Conservation (phyloP, 2,888 invertebrate species). For the Lochmaea crataegi region DNA sequence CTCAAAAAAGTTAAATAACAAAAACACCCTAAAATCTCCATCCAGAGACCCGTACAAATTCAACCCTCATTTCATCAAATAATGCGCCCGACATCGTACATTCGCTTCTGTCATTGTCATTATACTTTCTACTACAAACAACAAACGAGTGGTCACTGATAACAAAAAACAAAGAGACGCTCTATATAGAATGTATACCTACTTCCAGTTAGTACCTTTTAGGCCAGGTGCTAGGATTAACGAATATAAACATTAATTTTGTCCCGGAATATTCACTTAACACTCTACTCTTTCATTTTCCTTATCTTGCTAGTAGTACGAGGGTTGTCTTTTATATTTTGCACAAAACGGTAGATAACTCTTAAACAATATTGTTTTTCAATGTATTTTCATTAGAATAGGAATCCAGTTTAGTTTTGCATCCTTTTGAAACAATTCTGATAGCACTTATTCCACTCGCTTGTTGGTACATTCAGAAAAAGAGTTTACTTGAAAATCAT, state of each 20-base stretch:
- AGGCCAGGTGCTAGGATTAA: background rate
- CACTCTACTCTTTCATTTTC: too few relatives aligned
- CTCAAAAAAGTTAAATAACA: background rate
- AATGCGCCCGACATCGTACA: background rate
- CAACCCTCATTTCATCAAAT: constrained; percentile 13
- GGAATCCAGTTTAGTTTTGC: too few relatives aligned
- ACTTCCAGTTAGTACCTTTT: background rate
- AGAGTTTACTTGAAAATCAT: too few relatives aligned
- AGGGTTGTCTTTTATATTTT: too few relatives aligned
- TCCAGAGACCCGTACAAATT: background rate
- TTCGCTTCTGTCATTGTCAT: constrained; percentile 6
- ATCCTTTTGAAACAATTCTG: too few relatives aligned
- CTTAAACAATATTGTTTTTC: too few relatives aligned
- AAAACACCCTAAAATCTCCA: background rate
- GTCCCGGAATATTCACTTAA: too few relatives aligned
- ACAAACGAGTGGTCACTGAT: constrained; percentile 5
- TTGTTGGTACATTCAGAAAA: too few relatives aligned
- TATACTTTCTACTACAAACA: constrained; percentile 1
- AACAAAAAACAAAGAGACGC: constrained; percentile 18
- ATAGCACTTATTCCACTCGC: too few relatives aligned
- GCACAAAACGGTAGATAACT: too few relatives aligned
- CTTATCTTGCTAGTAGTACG: too few relatives aligned
- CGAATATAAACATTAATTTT: background rate
- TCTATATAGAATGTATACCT: constrained; percentile 8
- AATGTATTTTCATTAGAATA: too few relatives aligned